phyloP scores from a whole-genome alignment of 2,113 vertebrate species.

The Nibea coibor region DNA sequence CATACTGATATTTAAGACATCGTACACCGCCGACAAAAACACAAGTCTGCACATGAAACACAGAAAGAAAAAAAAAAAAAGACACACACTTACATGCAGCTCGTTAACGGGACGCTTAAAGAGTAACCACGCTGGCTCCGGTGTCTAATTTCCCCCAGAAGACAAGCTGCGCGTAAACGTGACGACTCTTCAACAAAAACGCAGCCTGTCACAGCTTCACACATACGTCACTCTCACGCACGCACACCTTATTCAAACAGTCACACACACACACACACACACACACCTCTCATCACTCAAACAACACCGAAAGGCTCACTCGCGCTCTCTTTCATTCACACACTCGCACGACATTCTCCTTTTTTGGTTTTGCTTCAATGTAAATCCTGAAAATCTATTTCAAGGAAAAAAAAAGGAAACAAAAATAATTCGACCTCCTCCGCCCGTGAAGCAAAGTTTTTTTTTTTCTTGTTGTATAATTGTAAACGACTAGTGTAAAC shows the following conservation, averaged over 20 bases:
- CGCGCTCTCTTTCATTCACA: neutral
- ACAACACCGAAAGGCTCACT: no score
- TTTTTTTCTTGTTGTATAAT: constrained; percentile 41
- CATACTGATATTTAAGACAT: constrained; percentile 38
- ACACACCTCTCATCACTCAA: no score
- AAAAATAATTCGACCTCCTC: constrained; percentile 30
- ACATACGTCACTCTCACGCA: neutral
- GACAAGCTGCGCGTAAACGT: constrained; percentile 45
- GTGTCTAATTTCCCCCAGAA: neutral
- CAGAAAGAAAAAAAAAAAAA: no score
- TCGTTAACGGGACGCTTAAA: neutral
- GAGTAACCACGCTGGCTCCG: neutral
- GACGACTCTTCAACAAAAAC: constrained; percentile 6
- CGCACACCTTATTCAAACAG: neutral
- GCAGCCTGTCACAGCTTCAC: neutral
- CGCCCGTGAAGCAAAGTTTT: constrained; percentile 64
- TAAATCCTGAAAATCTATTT: constrained; percentile 77
- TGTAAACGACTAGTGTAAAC: constrained; percentile 75
- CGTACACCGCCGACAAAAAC: constrained; percentile 12
- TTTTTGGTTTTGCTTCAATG: constrained; percentile 83
- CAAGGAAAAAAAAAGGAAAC: constrained; percentile 27
- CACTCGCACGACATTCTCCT: constrained; percentile 50
- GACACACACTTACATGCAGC: constrained; percentile 18
- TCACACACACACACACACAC: neutral
- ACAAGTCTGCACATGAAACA: constrained; percentile 20